Evolutionary conservation across 1,140 invertebrate species (phyloP).

Genomic region (Marisa cornuarietis): DNA sequence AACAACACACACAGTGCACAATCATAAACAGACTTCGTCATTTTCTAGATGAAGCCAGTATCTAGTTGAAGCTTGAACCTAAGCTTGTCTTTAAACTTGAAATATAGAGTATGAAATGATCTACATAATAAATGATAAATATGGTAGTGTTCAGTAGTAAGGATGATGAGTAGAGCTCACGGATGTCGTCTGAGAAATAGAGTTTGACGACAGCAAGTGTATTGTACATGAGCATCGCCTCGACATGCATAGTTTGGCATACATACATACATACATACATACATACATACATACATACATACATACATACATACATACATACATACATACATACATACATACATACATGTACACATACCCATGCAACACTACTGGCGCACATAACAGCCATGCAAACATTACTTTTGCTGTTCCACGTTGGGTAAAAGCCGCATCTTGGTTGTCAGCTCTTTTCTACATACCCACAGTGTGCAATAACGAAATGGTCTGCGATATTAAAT

Average conservation of each 20-base stretch:
- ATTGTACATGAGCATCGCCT: not conserved
- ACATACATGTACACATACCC: not conserved
- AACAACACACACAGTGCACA: too few relatives aligned
- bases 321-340: not conserved
- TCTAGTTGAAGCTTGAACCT: too few relatives aligned
- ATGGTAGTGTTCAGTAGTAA: too few relatives aligned
- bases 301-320: not conserved
- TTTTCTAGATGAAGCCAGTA: too few relatives aligned
- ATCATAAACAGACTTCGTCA: too few relatives aligned
- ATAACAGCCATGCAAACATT: not conserved
- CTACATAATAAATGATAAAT: too few relatives aligned
- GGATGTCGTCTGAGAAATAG: too few relatives aligned
- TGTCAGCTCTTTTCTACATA: not conserved
- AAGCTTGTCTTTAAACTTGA: too few relatives aligned
- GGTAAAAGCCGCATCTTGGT: not conserved
- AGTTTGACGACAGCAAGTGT: too few relatives aligned
- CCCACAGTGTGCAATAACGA: not conserved
- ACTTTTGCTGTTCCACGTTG: not conserved
- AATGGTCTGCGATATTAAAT: not conserved
- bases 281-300: not conserved
- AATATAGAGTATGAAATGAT: too few relatives aligned
- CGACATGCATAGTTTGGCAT: not conserved
- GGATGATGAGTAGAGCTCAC: too few relatives aligned
- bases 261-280: slow-evolving; percentile 1
- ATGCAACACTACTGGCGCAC: not conserved